A percentile compares a stretch with the other conserved stretches of the same genome.
These are phyloP conservation scores for Thunnus maccoyii DNA, from an alignment of 2,113 vertebrate species.

Conservation along the genomic window DNA sequence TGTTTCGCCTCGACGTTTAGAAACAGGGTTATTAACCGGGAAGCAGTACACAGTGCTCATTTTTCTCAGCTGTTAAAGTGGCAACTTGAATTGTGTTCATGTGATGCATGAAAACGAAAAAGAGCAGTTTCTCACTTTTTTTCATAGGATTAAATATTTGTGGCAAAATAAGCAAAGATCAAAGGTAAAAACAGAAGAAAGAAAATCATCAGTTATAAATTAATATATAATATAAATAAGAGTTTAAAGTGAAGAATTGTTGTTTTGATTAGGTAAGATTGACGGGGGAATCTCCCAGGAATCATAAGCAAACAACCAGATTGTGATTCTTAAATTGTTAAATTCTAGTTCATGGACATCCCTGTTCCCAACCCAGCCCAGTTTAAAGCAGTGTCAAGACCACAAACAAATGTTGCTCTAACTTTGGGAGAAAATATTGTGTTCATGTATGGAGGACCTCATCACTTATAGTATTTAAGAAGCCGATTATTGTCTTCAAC, in stretches of 20 bases:
- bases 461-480: too few species aligned
- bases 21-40: constrained; percentile 46
- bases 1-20: constrained; percentile 50
- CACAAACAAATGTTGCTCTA: too few species aligned
- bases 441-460: background rate
- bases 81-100: constrained; percentile 13
- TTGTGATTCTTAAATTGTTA: background rate
- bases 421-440: too few species aligned
- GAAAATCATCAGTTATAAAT: background rate
- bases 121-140: constrained; percentile 1
- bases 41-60: constrained; percentile 31
- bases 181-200: background rate
- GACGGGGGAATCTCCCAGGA: background rate
- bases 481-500: background rate
- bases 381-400: too few species aligned
- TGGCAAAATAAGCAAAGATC: background rate
- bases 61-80: constrained; percentile 17
- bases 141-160: background rate
- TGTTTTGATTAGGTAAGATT: background rate
- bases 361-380: background rate
- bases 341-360: background rate
- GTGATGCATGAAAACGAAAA: constrained; percentile 34
- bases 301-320: background rate
- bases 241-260: background rate
- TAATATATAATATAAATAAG: too few species aligned